Evolutionary conservation across 2,888 invertebrate genomes (phyloP), one percentile per base, ranked within the genome.

Genomic region (Buathra laborator): DNA sequence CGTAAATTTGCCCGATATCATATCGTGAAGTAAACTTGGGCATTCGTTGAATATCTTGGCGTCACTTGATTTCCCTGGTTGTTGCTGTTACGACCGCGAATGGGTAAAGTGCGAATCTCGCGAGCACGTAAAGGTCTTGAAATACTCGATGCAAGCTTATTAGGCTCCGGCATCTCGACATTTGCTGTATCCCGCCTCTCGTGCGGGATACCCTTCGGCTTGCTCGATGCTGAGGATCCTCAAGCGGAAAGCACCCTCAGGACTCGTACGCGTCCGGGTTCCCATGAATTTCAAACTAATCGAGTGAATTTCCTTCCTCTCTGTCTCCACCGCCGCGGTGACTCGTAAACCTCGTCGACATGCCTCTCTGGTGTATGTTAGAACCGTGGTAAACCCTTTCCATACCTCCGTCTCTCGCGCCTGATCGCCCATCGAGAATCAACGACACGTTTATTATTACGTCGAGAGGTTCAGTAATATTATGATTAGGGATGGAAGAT

Each of bases 271-370:
- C 81, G 71, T 71, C 67, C 74, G 70, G 70, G 82, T 86, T 87
- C 64, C 85, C 87, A 88, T 88, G 87, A 86, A 88, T 88, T 88
- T 87, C 84, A 64, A 88, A 88, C 87, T 88, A 88, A 87, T 87
- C 87, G 88, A 85, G 84, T 84, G 84, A 87, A 87, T 88, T 86
- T 86, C 87, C 84, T 66, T 43, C 29, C 59, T n/a, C 46, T 62
- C 19, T 62, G 24, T 72, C 66, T 64, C 43, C 37, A 48, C 70
- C 59, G 16, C 44, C 29, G 32, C 44, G 62, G 16, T 32, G 44
- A 77, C 75, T 85, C 81, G 79, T 85, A 82, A 85, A 82, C 66
- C 68, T 70, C 82, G 37, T 19, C 51, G 79, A 66, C 67, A 48
- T 48, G 64, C 70, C 66, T 59, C 24, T 12, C 29, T 29, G 44